Evolutionary conservation across 2,888 invertebrate species (phyloP), one percentile per base, ranked within the genome.

Genomic region (Marasmarcha lunaedactyla): DNA sequence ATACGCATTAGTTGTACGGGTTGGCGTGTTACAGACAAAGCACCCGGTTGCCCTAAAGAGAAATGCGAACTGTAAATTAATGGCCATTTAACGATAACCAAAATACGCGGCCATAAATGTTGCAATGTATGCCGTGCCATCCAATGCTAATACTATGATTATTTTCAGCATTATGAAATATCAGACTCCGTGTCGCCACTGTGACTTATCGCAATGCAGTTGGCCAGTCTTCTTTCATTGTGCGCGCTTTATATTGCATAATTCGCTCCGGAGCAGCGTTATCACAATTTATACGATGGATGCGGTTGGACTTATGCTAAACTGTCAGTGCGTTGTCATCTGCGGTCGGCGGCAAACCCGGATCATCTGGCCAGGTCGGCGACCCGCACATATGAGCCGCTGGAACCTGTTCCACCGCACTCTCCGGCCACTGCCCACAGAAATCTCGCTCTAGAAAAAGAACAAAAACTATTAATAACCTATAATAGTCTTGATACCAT

Each of bases 381-480:
- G 74, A 76, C 71, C 78, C 59, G 50, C 50, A 45, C 42, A 46
- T 43, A 73, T 76, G 73, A 76, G 72, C 68, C 72, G 69, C 59
- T 63, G 56, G 66, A 66, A 72, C 79, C 77, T 71, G 78, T 79
- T 79, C 73, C 66, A 67, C 71, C 63, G 74, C 70, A 70, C 70
- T 57, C 54, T 53, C 54, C 51, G 59, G 55, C 61, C 59, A 52
- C 55, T 57, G 62, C 51, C 59, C 61, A 57, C 49, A 41, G 47
- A 33, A 44, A 46, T 47, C 4, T 30, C 43, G 47, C 49, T 48
- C 49, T 59, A 55, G 53, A 58, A 59, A 54, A 51, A 50, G 47
- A 43, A 42, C 42, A 42, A 44, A 39, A 38, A 37, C 36, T 34
- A 42, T 42, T 42, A 40, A 30, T 20, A 20, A 20, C 20, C 20